Conservation (phyloP, 1,140 invertebrate species). For the Pseudomyrmex gracilis region DNA sequence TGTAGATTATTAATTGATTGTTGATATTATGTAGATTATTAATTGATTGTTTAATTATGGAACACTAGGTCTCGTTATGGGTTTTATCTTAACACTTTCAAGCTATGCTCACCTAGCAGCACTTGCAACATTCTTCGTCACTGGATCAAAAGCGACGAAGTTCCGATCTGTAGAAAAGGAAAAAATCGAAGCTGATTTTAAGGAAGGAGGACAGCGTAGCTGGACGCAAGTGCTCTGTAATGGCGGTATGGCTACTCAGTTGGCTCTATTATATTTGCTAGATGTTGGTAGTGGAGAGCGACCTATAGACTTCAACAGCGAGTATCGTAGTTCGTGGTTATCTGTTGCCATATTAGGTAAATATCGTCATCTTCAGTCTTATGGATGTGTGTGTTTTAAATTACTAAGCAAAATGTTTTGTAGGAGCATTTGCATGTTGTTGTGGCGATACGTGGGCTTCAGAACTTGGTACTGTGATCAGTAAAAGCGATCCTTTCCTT, state of each 20-base stretch:
- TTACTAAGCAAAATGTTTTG: slow-evolving; percentile 34
- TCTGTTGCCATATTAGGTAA: slow-evolving; percentile 91
- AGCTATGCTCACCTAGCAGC: slow-evolving; percentile 92
- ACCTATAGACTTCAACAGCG: slow-evolving; percentile 91
- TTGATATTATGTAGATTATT: not conserved
- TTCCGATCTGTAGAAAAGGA: slow-evolving; percentile 90
- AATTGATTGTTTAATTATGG: slow-evolving; percentile 3
- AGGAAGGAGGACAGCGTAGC: slow-evolving; percentile 95
- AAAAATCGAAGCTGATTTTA: slow-evolving; percentile 92
- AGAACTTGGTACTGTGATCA: slow-evolving; percentile 93
- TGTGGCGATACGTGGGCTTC: slow-evolving; percentile 97
- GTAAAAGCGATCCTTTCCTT: slow-evolving; percentile 89
- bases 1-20: not conserved
- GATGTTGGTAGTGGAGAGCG: slow-evolving; percentile 92
- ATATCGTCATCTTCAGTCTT: slow-evolving; percentile 32
- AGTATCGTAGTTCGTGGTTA: slow-evolving; percentile 93
- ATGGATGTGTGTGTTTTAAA: not conserved
- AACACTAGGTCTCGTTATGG: slow-evolving; percentile 89
- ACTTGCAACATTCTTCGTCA: slow-evolving; percentile 92
- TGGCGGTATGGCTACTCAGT: slow-evolving; percentile 92
- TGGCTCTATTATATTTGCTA: slow-evolving; percentile 92
- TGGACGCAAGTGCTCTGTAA: slow-evolving; percentile 97
- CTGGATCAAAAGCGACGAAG: slow-evolving; percentile 94
- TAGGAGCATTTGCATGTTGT: slow-evolving; percentile 92
- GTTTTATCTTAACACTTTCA: slow-evolving; percentile 92